Percentiles rank a stretch among this genome's conserved stretches.
phyloP scores from a whole-genome alignment of 2,888 invertebrate genomes.

The Phalera bucephala region DNA sequence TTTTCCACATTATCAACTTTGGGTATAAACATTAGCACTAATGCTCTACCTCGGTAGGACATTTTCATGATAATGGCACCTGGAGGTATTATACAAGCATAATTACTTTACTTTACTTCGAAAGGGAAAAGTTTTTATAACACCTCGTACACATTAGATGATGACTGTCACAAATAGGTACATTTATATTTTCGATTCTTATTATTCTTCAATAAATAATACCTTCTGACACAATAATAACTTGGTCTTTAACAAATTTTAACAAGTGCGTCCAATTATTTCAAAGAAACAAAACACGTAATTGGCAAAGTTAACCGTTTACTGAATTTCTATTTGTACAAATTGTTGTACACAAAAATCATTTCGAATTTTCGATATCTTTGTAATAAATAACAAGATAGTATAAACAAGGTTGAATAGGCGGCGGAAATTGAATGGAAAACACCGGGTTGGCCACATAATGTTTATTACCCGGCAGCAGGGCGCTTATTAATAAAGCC shows the following conservation, averaged over 20 bases:
- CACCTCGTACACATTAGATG: too few species aligned
- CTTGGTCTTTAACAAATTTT: not conserved
- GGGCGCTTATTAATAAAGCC: constrained; percentile 60
- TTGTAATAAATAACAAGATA: not conserved
- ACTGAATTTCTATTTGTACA: constrained; percentile 4
- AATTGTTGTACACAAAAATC: constrained; percentile 3
- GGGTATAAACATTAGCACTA: too few species aligned
- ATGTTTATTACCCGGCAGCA: constrained; percentile 39
- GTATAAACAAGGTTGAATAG: constrained; percentile 7
- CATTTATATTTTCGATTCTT: too few species aligned
- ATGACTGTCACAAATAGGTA: too few species aligned
- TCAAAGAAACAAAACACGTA: constrained; percentile 9
- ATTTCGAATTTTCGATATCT: constrained; percentile 1
- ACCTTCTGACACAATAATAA: too few species aligned
- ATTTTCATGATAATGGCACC: too few species aligned
- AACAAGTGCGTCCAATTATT: constrained; percentile 1
- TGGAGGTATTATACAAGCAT: too few species aligned
- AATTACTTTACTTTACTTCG: too few species aligned
- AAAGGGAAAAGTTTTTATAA: too few species aligned
- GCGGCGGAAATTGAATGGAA: constrained; percentile 24
- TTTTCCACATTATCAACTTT: too few species aligned
- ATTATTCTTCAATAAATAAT: too few species aligned
- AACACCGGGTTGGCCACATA: constrained; percentile 23
- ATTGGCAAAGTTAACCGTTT: constrained; percentile 13
- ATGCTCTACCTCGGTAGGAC: too few species aligned